Percentiles rank a stretch among this genome's conserved stretches.
phyloP scores from a whole-genome alignment of 2,888 invertebrate species.

The Tetropium fuscum region DNA sequence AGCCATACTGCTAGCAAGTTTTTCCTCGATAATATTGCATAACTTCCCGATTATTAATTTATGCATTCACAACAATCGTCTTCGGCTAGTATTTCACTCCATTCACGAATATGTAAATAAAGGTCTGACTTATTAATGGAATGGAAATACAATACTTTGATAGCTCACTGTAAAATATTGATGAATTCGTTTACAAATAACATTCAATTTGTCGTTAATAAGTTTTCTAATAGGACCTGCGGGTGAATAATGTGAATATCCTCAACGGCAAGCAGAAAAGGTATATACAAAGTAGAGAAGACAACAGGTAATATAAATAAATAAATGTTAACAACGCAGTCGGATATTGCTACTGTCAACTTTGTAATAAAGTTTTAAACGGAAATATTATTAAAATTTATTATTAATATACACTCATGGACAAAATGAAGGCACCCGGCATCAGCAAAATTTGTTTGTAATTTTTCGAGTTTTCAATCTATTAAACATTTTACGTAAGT shows the following conservation, averaged over 20 bases:
- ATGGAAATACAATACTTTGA: slow-evolving; percentile 6
- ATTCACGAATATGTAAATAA: slow-evolving; percentile 19
- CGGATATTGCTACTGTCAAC: too few species aligned
- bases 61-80: neutral
- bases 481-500: too few species aligned
- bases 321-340: too few species aligned
- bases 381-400: too few species aligned
- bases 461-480: too few species aligned
- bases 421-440: too few species aligned
- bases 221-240: neutral
- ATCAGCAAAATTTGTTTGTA: too few species aligned
- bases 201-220: neutral
- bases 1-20: neutral
- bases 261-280: too few species aligned
- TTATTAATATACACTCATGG: too few species aligned
- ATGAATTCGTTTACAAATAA: slow-evolving; percentile 10
- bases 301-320: too few species aligned
- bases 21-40: neutral
- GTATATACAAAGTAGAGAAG: too few species aligned
- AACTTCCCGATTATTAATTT: slow-evolving; percentile 1
- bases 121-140: slow-evolving; percentile 6
- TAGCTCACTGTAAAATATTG: slow-evolving; percentile 1
- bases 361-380: too few species aligned
- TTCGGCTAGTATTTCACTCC: neutral
- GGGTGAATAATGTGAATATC: neutral